Base-by-base conservation (phyloP, 2,113 vertebrate species). In the Perognathus longimembris region DNA sequence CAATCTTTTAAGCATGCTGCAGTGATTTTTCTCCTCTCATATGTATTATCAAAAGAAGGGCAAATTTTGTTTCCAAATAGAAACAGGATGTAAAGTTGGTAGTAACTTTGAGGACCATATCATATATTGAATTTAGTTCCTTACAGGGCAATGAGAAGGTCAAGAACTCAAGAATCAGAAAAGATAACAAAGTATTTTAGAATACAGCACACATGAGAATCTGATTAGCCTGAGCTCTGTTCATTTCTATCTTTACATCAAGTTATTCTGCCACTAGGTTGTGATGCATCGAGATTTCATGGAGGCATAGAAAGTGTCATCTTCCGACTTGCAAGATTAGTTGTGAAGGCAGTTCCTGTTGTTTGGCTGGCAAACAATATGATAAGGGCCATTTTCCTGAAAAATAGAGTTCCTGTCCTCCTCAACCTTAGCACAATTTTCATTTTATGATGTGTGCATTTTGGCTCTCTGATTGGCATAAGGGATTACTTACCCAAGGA, bases 401-500 rank as follows among this genome's bases (percentile, higher is more conserved):
- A 95, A 93, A 85, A 57, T 59, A 76, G 3, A 3, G 4, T 7
- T 32, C 11, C 36, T 77, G 86, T 67, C 4, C 34, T 42, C 32
- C 11, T 71, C 28, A 54, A 85, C 66, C 20, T 76, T 95, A 88
- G 38, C 42, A 82, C 89, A 88, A 90, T 38, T 90, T 79, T 4
- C 5, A 54, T 80, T 77, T 90, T 64, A 38, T 85, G 3, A 50
- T 74, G 7, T 24, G 21, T 76, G 12, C 59, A 83, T 42, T 67
- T 45, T 91, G 32, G 1, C 24, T 85, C 6, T 59, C 36, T 66
- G 38, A 38, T 71, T 66, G 17, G 12, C 8, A 18, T 38, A 28
- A 67, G 91, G 26, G 6, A 74, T 87, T 92, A 70, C 45, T 95
- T 85, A 85, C 10, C 45, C 77, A 61, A 57, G 80, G 28, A 95